phyloP scores from a whole-genome alignment of 2,113 vertebrate genomes.

The Neoarius graeffei region DNA sequence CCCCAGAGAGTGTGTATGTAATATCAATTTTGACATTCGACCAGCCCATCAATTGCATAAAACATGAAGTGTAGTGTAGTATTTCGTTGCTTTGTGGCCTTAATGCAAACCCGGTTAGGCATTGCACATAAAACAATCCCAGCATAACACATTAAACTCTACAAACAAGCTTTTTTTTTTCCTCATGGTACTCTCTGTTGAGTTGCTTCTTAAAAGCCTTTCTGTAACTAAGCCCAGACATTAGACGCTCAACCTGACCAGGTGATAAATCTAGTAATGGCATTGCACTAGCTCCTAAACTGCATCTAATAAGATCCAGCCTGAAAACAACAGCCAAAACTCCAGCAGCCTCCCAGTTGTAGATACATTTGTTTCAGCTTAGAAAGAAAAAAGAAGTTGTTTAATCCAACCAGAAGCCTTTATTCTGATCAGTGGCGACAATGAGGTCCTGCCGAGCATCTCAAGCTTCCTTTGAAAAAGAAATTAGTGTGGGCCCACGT shows the following conservation, averaged over 20 bases:
- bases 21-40: conserved; percentile 26
- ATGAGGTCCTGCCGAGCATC: conserved; percentile 69
- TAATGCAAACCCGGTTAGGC: conserved; percentile 1
- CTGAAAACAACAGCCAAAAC: conserved; percentile 55
- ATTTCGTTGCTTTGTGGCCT: background rate
- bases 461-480: conserved; percentile 66
- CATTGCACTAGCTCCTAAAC: conserved; percentile 66
- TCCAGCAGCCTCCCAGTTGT: conserved; percentile 47
- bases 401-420: conserved; percentile 76
- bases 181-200: background rate
- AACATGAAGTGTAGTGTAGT: conserved; percentile 6
- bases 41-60: conserved; percentile 3
- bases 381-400: conserved; percentile 62
- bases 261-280: conserved; percentile 68
- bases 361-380: conserved; percentile 73
- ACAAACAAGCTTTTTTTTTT: conserved; percentile 20
- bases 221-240: conserved; percentile 44
- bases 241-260: conserved; percentile 57
- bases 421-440: conserved; percentile 72
- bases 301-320: conserved; percentile 74
- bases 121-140: conserved; percentile 24
- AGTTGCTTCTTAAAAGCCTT: conserved; percentile 39
- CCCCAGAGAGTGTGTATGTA: conserved; percentile 5
- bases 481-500: conserved; percentile 58
- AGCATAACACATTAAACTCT: conserved; percentile 18